These are phyloP conservation scores for Myocastor coypus DNA, from an alignment of 2,113 vertebrate genomes.

Conservation along the genomic window DNA sequence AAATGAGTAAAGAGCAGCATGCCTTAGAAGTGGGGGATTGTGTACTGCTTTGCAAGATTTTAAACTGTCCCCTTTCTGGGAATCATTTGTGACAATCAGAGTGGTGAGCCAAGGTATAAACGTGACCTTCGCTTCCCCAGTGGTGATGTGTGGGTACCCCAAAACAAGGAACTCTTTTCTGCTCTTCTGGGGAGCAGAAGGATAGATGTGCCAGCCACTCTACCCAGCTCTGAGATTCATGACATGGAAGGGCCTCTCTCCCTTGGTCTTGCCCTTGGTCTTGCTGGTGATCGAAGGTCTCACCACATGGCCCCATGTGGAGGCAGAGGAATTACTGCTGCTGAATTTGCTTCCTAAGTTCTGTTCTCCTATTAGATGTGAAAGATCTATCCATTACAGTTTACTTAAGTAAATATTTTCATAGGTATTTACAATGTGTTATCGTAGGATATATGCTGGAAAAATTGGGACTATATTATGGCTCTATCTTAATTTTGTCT, in stretches of 20 bases:
- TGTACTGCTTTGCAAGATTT: not conserved
- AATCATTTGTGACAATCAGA: not conserved
- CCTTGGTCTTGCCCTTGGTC: not conserved
- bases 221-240: not conserved
- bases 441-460: not conserved
- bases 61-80: not conserved
- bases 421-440: not conserved
- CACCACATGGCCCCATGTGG: not conserved
- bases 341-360: not conserved
- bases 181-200: not conserved
- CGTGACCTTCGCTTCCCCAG: not conserved
- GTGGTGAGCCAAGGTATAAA: not conserved
- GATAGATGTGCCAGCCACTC: not conserved
- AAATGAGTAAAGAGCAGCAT: not conserved
- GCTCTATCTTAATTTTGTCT: not conserved
- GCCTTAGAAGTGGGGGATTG: not conserved
- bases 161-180: not conserved
- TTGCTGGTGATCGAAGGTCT: not conserved
- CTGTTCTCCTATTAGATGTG: not conserved
- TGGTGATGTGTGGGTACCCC: not conserved
- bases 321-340: not conserved
- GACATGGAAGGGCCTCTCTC: not conserved
- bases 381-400: not conserved
- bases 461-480: slow-evolving; percentile 21
- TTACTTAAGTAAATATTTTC: not conserved